These are phyloP conservation scores for Pedionomus torquatus DNA, from an alignment of 2,113 vertebrate species.

Conservation along the genomic window DNA sequence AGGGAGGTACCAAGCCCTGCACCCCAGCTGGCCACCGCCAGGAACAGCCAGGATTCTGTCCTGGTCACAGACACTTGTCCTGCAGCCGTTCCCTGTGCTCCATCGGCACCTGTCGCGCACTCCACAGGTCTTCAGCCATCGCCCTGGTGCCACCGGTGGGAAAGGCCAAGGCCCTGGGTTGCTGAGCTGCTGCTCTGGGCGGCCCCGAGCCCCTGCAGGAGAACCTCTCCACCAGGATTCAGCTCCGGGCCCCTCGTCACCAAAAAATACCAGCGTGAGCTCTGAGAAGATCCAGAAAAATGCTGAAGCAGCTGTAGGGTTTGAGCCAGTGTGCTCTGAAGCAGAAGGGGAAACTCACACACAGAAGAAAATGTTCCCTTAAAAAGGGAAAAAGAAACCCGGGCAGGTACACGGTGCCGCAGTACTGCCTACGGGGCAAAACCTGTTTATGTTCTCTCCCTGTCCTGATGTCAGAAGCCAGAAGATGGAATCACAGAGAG, in stretches of 20 bases:
- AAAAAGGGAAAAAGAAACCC: not conserved
- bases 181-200: not conserved
- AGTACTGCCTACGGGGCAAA: not conserved
- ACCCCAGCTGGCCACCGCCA: not conserved
- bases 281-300: not conserved
- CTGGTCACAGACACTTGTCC: rapidly evolving
- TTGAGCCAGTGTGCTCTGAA: not conserved
- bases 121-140: not conserved
- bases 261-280: not conserved
- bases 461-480: not conserved
- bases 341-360: not conserved
- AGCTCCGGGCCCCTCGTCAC: not conserved
- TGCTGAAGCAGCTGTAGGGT: not conserved
- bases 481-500: not conserved
- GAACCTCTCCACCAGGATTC: not conserved
- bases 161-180: not conserved
- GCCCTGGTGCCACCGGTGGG: not conserved
- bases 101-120: not conserved
- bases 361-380: too few relatives aligned
- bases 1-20: not conserved
- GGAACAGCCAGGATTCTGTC: not conserved
- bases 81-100: not conserved
- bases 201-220: not conserved
- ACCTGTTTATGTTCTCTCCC: not conserved
- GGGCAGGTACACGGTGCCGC: not conserved